These are phyloP conservation scores for Acrocera orbiculus DNA, from an alignment of 2,888 invertebrate species.

Conservation along the genomic window DNA sequence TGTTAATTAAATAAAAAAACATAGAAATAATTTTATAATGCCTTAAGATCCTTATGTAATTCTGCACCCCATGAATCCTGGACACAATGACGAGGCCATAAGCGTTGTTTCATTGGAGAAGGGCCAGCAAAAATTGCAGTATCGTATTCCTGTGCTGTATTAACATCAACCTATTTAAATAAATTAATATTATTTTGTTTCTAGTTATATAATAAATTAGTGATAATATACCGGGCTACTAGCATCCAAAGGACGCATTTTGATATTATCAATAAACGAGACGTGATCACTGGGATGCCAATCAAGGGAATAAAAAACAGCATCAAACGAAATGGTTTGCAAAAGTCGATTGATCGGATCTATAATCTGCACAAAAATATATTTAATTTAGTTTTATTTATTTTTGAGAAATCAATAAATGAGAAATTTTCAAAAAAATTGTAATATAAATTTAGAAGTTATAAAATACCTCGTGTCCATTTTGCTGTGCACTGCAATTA, in stretches of 20 bases:
- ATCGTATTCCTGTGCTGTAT: constrained; percentile 69
- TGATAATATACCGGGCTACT: constrained; percentile 40
- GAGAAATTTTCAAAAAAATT: background rate
- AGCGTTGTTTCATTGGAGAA: constrained; percentile 66
- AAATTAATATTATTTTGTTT: no score
- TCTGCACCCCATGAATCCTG: constrained; percentile 92
- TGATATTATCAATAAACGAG: constrained; percentile 87
- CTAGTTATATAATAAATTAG: background rate
- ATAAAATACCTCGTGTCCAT: constrained; percentile 53
- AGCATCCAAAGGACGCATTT: constrained; percentile 52
- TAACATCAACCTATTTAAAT: constrained; percentile 41
- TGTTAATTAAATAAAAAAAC: no score
- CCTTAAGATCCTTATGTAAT: constrained; percentile 75
- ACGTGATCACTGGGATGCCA: constrained; percentile 96
- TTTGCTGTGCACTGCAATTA: constrained; percentile 81
- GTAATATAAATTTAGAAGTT: background rate
- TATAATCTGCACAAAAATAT: constrained; percentile 42
- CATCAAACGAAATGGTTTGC: constrained; percentile 66
- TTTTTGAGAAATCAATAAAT: no score
- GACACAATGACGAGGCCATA: constrained; percentile 95
- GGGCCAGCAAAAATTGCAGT: constrained; percentile 84
- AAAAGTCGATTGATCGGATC: constrained; percentile 78
- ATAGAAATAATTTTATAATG: constrained; percentile 20
- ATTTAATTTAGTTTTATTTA: background rate
- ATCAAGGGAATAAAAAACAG: constrained; percentile 83